These are phyloP conservation scores for Hydrotaea diabolus DNA, from an alignment of 2,888 invertebrate species.

Conservation along the genomic window DNA sequence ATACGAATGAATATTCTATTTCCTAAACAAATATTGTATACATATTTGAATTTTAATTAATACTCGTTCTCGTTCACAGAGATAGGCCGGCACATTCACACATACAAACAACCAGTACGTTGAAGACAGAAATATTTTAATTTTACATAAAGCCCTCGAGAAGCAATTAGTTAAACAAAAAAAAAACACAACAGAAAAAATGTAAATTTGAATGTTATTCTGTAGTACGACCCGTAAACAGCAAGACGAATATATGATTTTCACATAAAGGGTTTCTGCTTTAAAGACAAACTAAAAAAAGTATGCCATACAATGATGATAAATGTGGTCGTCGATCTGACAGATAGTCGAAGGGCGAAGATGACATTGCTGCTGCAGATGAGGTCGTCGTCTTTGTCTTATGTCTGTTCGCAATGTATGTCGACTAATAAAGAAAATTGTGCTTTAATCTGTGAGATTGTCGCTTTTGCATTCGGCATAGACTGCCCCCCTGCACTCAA, in stretches of 20 bases:
- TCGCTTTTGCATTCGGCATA: not conserved
- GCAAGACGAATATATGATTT: too few species aligned
- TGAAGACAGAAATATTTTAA: not conserved
- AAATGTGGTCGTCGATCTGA: too few species aligned
- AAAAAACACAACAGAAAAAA: too few species aligned
- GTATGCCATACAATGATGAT: not conserved
- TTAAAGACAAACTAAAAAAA: not conserved
- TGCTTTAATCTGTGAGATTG: conserved; percentile 1
- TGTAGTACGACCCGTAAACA: not conserved
- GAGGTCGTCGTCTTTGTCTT: not conserved
- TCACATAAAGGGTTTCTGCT: too few species aligned
- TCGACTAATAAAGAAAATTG: conserved; percentile 1
- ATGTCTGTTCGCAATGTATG: not conserved
- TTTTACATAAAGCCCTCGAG: not conserved
- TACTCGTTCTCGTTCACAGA: not conserved
- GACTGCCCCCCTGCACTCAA: too few species aligned
- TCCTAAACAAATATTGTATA: not conserved
- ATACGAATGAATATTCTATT: not conserved
- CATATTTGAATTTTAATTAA: conserved; percentile 20
- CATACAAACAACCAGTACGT: too few species aligned
- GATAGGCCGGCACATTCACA: not conserved
- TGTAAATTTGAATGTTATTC: not conserved
- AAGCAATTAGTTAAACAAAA: not conserved
- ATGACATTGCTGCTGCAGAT: not conserved
- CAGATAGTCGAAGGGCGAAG: too few species aligned